These are phyloP conservation scores for Tachyglossus aculeatus DNA, from an alignment of 2,797 vertebrate species.

Conservation along the genomic window DNA sequence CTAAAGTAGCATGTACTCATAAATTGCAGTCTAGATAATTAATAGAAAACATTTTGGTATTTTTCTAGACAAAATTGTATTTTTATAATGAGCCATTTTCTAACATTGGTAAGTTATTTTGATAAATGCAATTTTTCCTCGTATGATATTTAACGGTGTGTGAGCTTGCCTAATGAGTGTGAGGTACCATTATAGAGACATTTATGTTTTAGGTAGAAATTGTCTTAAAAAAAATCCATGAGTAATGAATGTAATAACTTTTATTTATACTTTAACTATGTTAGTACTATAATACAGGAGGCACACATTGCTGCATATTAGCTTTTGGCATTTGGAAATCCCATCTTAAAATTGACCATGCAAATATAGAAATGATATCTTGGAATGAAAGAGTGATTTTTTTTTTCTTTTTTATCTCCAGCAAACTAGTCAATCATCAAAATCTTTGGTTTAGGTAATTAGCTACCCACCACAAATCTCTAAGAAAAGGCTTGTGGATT, in stretches of 20 bases:
- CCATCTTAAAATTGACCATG: background rate
- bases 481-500: too few species aligned
- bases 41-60: background rate
- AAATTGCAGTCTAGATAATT: background rate
- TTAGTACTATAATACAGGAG: too few species aligned
- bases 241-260: slow-evolving; percentile 4
- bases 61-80: background rate
- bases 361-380: background rate
- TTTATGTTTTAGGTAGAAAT: background rate
- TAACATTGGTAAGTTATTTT: slow-evolving; percentile 1
- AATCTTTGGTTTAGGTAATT: too few species aligned
- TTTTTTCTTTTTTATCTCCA: background rate
- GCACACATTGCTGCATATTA: too few species aligned
- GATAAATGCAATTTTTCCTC: background rate
- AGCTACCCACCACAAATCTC: too few species aligned
- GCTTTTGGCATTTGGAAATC: too few species aligned
- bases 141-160: background rate
- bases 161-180: background rate
- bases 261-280: slow-evolving; percentile 6
- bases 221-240: slow-evolving; percentile 2
- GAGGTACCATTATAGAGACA: background rate
- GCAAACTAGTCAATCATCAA: background rate
- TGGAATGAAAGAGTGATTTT: background rate
- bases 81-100: slow-evolving; percentile 6
- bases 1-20: background rate